A percentile compares a stretch with the other conserved stretches of the same genome.
Conservation (phyloP, 30 jellyfish, hydroid and myxozoan species). For the Hydractinia echinata region DNA sequence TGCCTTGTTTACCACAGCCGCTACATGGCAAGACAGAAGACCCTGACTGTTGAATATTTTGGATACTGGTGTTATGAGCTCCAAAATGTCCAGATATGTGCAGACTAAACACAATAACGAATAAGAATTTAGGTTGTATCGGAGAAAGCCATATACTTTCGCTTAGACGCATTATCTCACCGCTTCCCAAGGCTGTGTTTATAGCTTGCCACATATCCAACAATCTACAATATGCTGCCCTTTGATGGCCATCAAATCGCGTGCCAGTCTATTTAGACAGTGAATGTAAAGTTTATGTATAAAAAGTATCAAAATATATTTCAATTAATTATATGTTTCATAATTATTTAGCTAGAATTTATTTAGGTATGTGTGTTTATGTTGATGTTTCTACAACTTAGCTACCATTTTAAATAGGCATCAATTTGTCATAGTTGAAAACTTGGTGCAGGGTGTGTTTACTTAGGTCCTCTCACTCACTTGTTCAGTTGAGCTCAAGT, state of each 20-base stretch:
- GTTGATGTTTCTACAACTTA: too few species aligned
- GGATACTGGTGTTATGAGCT: neutral
- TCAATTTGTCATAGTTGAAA: too few species aligned
- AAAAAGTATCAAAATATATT: too few species aligned
- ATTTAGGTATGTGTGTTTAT: too few species aligned
- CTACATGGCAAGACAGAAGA: neutral
- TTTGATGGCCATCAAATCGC: constrained; percentile 1
- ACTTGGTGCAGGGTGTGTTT: too few species aligned
- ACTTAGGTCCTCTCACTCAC: too few species aligned
- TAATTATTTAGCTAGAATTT: too few species aligned
- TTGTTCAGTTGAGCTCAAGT: too few species aligned
- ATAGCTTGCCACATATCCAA: neutral
- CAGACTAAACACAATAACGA: neutral
- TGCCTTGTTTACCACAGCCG: neutral
- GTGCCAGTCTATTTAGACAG: neutral
- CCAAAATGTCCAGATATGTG: neutral
- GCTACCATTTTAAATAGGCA: too few species aligned
- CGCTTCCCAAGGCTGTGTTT: too few species aligned
- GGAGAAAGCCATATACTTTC: constrained; percentile 8
- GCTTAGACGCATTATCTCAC: too few species aligned
- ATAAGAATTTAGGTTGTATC: neutral
- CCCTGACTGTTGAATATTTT: neutral
- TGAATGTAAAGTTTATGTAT: neutral
- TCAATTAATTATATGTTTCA: too few species aligned
- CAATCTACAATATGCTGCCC: neutral